Evolutionary conservation across 2,797 vertebrate species (phyloP), one percentile per base, ranked within the genome.

Genomic region (Acanthurus tractus): DNA sequence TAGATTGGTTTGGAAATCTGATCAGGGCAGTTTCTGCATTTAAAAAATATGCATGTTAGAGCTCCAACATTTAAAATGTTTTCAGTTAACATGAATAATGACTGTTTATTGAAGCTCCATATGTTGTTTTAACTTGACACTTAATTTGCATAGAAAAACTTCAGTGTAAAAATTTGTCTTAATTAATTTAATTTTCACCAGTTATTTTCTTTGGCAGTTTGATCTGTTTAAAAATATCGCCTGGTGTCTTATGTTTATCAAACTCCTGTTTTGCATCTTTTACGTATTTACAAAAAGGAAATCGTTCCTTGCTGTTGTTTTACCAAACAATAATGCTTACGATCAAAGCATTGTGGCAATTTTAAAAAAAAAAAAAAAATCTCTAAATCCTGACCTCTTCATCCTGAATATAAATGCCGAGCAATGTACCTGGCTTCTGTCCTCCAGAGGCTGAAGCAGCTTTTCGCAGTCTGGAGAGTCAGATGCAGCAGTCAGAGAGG

Each of bases 401-500:
- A 18, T 6, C 18, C 22, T 22, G 10, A 20, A 11, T 13, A 4
- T 58, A n/a, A 48, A 45, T 29, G 25, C 57, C 42, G 14, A n/a
- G 44, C 13, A 50, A 22, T 48, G 1, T 74, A 91, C 90, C 86
- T 12, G 6, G n/a, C 12, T 80, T 45, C 0, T 48, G 48, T 90
- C 63, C 14, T 77, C 54, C 69, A 79, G 17, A 56, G 82, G 72
- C 76, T 84, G 79, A 1, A 75, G 0, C 57, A 89, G 70, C 25
- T 89, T 84, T 4, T 71, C 63, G 3, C 84, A 89, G 48, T 14
- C 66, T 8, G 63, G 71, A 56, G 8, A 12, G 38, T 89, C 82
- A 42, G 87, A 70, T 0, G 83, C 70, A 20, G 74, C 63, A 3
- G 76, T 74, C 74, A 89, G 80, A 14, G 73, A 81, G 29, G n/a